These are phyloP conservation scores for Sebastes nivosus DNA, from an alignment of 2,797 vertebrate species.

Conservation along the genomic window DNA sequence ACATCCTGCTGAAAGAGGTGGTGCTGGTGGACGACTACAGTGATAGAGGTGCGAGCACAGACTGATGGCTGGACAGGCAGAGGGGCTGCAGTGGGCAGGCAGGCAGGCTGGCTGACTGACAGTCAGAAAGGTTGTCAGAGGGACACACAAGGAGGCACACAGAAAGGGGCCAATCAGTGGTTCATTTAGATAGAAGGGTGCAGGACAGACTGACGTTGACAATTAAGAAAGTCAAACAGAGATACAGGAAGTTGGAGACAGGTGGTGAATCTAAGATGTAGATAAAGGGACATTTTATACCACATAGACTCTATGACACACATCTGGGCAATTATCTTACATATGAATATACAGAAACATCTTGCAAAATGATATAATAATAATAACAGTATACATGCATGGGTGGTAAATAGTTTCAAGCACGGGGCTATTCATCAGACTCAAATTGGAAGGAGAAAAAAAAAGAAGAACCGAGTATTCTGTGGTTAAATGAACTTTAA, in stretches of 20 bases:
- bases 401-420: background rate
- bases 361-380: background rate
- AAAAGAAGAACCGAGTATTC: no score
- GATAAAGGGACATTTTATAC: background rate
- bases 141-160: background rate
- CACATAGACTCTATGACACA: background rate
- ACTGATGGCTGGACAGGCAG: background rate
- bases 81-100: background rate
- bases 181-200: background rate
- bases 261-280: background rate
- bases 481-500: background rate
- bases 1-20: slow-evolving; percentile 91
- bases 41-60: slow-evolving; percentile 86
- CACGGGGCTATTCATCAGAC: background rate
- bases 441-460: background rate
- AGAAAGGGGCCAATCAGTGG: background rate
- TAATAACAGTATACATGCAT: background rate
- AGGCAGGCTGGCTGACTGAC: background rate
- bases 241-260: background rate
- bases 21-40: slow-evolving; percentile 98
- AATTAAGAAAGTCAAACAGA: background rate
- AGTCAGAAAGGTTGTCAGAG: background rate
- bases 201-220: background rate
- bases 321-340: background rate
- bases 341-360: background rate